A percentile compares a stretch with the other conserved stretches of the same genome.
These are phyloP conservation scores for Lepidurus apus DNA, from an alignment of 1,140 invertebrate genomes.

Conservation along the genomic window DNA sequence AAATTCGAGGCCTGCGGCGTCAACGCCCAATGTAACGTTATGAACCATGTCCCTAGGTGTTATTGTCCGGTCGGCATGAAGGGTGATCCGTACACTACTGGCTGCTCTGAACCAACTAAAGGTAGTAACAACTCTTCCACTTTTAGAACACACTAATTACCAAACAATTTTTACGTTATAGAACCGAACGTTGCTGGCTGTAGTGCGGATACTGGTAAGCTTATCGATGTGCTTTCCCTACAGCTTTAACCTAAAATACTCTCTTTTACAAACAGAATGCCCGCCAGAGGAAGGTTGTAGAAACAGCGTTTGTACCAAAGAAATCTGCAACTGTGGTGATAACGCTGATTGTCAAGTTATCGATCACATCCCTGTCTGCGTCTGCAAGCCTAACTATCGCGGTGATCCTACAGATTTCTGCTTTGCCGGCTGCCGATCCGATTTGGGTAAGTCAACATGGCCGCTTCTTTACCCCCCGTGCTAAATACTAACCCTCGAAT, in stretches of 20 bases:
- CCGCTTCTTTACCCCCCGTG: too few relatives aligned
- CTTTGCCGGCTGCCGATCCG: constrained; percentile 63
- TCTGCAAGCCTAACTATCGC: constrained; percentile 68
- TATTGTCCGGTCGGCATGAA: constrained; percentile 76
- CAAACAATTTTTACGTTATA: background rate
- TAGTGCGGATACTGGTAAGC: constrained; percentile 53
- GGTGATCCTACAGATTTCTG: constrained; percentile 78
- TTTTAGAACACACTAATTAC: too few relatives aligned
- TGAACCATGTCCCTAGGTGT: constrained; percentile 70
- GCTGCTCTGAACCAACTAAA: constrained; percentile 58
- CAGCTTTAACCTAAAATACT: too few relatives aligned
- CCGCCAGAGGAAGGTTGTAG: constrained; percentile 69
- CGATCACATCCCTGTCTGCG: constrained; percentile 78
- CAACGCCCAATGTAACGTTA: constrained; percentile 67
- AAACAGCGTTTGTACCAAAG: constrained; percentile 75
- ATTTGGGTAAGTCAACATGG: constrained; percentile 47
- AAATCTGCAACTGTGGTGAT: constrained; percentile 72
- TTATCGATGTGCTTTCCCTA: too few relatives aligned
- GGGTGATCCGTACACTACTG: constrained; percentile 72
- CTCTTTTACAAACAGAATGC: constrained; percentile 54
- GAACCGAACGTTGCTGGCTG: constrained; percentile 55
- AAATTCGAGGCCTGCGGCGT: constrained; percentile 63
- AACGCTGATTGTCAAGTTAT: constrained; percentile 74
- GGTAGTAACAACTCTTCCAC: too few relatives aligned
- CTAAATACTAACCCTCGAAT: too few relatives aligned